Percentiles rank a stretch among this genome's conserved stretches.
These are phyloP conservation scores for Plodia interpunctella DNA, from an alignment of 1,140 invertebrate genomes.

Conservation along the genomic window DNA sequence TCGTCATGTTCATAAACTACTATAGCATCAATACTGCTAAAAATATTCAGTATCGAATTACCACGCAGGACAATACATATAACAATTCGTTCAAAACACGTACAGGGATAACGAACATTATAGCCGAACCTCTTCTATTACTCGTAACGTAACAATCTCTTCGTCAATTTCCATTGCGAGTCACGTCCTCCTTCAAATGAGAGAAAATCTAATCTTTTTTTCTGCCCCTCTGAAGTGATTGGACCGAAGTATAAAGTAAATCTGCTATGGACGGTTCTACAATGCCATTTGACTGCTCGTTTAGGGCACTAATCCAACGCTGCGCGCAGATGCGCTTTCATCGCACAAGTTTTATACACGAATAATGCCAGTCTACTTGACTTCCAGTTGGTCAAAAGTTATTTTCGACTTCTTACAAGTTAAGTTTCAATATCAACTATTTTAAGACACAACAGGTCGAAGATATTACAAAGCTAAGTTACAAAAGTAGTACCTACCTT, in stretches of 20 bases:
- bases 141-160: constrained; percentile 41
- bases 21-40: too few species aligned
- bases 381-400: too few species aligned
- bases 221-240: constrained; percentile 43
- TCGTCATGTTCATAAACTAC: too few species aligned
- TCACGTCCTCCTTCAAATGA: constrained; percentile 49
- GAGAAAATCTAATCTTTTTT: constrained; percentile 55
- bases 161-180: constrained; percentile 39
- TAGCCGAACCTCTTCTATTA: constrained; percentile 32
- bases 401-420: too few species aligned
- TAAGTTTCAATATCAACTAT: too few species aligned
- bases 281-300: constrained; percentile 38
- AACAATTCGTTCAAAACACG: constrained; percentile 41
- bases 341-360: background rate
- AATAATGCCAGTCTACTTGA: too few species aligned
- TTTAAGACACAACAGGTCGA: too few species aligned
- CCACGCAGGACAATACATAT: constrained; percentile 24
- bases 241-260: constrained; percentile 42
- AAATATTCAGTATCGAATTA: constrained; percentile 5
- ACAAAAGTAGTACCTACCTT: too few species aligned
- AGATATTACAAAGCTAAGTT: too few species aligned
- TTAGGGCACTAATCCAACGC: background rate
- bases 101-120: constrained; percentile 44
- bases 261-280: constrained; percentile 32
- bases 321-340: background rate